phyloP scores from a whole-genome alignment of 2,888 invertebrate species.

The Rotaria sp. region DNA sequence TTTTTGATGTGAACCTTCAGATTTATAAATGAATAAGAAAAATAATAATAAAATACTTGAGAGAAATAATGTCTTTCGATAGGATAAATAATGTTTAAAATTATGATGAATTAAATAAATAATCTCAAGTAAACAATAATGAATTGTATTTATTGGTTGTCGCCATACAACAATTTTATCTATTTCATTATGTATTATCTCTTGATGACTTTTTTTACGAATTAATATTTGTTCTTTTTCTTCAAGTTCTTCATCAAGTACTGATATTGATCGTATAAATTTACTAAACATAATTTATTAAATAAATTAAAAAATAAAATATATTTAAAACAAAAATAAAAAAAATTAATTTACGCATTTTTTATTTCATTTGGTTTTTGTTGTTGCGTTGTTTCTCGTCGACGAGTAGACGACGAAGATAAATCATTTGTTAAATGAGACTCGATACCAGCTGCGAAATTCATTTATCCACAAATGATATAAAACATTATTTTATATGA shows the following conservation, averaged over 20 bases:
- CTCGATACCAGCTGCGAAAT: background rate
- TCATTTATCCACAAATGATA: background rate
- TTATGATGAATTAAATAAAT: conserved; percentile 28
- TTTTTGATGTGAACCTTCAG: conserved; percentile 33
- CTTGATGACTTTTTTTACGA: background rate
- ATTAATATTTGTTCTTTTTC: background rate
- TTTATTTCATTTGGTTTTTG: too few relatives aligned
- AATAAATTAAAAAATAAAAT: too few relatives aligned
- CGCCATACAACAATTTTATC: conserved; percentile 36
- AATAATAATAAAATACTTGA: background rate
- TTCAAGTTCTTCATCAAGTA: too few relatives aligned
- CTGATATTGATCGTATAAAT: too few relatives aligned
- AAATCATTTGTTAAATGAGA: background rate
- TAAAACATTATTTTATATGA: background rate
- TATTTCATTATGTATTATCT: conserved; percentile 31
- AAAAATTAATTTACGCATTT: too few relatives aligned
- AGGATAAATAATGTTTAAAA: conserved; percentile 32
- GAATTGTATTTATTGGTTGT: conserved; percentile 31
- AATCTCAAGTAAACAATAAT: conserved; percentile 35
- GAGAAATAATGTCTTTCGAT: conserved; percentile 6
- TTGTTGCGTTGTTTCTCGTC: background rate
- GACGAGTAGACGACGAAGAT: background rate
- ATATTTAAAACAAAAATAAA: too few relatives aligned
- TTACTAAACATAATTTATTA: too few relatives aligned
- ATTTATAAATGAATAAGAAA: conserved; percentile 25